A percentile compares a stretch with the other conserved stretches of the same genome.
Evolutionary conservation across 2,888 invertebrate species (phyloP).

Genomic region (Charanyca ferruginea): DNA sequence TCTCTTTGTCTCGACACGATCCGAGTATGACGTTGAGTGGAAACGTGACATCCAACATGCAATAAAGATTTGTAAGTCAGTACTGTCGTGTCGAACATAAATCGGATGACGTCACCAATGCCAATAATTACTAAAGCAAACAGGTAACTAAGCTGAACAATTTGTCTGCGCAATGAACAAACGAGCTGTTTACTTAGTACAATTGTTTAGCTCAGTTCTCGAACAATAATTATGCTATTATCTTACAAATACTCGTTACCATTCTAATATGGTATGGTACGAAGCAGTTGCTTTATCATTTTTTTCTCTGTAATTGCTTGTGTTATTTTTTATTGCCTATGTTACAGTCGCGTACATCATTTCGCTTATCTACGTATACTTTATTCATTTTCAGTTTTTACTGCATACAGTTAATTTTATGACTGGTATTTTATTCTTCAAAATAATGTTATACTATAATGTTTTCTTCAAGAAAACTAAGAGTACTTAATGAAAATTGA

Average conservation of each 20-base stretch:
- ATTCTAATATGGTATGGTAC: slow-evolving; percentile 75
- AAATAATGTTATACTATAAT: neutral
- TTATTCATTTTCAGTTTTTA: slow-evolving; percentile 43
- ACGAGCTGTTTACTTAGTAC: slow-evolving; percentile 63
- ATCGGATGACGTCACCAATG: slow-evolving; percentile 55
- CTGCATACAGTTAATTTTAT: slow-evolving; percentile 25
- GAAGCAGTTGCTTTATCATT: slow-evolving; percentile 51
- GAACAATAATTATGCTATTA: slow-evolving; percentile 80
- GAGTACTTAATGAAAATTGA: neutral
- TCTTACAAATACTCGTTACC: slow-evolving; percentile 72
- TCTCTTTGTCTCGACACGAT: slow-evolving; percentile 54
- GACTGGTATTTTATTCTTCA: slow-evolving; percentile 5
- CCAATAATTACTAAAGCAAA: slow-evolving; percentile 63
- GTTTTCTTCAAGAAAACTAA: neutral
- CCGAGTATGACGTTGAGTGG: slow-evolving; percentile 55
- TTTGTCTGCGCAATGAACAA: slow-evolving; percentile 64
- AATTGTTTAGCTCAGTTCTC: slow-evolving; percentile 65
- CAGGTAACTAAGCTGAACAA: slow-evolving; percentile 58
- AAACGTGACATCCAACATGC: slow-evolving; percentile 60
- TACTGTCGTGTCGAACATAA: slow-evolving; percentile 57
- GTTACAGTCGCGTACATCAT: slow-evolving; percentile 49
- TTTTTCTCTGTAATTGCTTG: slow-evolving; percentile 57
- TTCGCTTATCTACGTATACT: slow-evolving; percentile 58
- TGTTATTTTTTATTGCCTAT: slow-evolving; percentile 55
- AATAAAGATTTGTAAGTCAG: slow-evolving; percentile 57